phyloP scores from a whole-genome alignment of 2,113 vertebrate genomes.

The Oryzias curvinotus region DNA sequence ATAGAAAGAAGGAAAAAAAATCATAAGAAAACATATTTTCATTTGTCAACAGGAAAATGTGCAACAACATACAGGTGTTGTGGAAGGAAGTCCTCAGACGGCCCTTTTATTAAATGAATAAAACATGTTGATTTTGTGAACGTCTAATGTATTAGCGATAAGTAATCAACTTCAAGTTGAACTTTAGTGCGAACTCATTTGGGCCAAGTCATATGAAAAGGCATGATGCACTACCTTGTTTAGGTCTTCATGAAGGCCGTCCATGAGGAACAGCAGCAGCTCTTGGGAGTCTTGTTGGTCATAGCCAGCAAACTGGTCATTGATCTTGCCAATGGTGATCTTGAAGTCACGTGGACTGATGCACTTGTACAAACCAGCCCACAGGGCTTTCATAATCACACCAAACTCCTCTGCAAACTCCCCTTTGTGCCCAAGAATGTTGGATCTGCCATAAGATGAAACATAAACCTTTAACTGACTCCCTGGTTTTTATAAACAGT shows the following conservation, averaged over 20 bases:
- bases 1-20: constrained; percentile 60
- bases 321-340: constrained; percentile 95
- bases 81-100: constrained; percentile 15
- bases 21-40: constrained; percentile 39
- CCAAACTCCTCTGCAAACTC: constrained; percentile 98
- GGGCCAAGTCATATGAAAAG: neutral
- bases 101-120: constrained; percentile 10
- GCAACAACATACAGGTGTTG: constrained; percentile 36
- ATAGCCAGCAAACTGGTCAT: constrained; percentile 91
- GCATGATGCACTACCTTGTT: constrained; percentile 85
- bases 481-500: too few relatives aligned
- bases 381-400: constrained; percentile 95
- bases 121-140: constrained; percentile 8
- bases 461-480: neutral
- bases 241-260: constrained; percentile 96
- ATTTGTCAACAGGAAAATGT: constrained; percentile 42
- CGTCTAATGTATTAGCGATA: constrained; percentile 2
- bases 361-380: constrained; percentile 91
- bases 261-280: constrained; percentile 95
- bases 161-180: neutral
- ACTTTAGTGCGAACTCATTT: constrained; percentile 2
- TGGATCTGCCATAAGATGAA: constrained; percentile 76
- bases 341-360: constrained; percentile 97
- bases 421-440: constrained; percentile 94
- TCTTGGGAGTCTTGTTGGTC: constrained; percentile 98